Conservation (phyloP, 2,888 invertebrate species). For the Helicoverpa assulta region DNA sequence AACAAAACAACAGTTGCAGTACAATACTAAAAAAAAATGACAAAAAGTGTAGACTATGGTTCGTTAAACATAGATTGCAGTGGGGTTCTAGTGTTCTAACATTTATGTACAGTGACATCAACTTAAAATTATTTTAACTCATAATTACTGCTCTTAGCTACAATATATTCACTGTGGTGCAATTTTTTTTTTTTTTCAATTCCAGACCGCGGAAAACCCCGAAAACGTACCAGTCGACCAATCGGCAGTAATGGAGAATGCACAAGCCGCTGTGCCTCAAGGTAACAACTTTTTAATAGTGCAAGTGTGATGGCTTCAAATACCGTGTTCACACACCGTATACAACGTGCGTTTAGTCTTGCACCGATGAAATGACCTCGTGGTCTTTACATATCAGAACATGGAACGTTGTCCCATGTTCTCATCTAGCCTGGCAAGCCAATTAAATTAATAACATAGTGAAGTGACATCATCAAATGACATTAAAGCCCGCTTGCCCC, state of each 20-base stretch:
- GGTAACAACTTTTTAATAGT: conserved; percentile 66
- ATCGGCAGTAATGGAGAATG: conserved; percentile 72
- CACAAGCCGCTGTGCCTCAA: conserved; percentile 75
- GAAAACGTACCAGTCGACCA: conserved; percentile 78
- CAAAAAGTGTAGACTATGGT: no score
- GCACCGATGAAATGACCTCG: background rate
- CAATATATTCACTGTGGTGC: no score
- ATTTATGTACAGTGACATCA: no score
- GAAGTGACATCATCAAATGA: conserved; percentile 1
- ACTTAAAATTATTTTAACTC: background rate
- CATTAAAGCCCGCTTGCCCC: background rate
- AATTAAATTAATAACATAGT: background rate
- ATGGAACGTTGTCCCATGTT: conserved; percentile 1
- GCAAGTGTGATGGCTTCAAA: conserved; percentile 28
- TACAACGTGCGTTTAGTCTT: background rate
- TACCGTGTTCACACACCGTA: background rate
- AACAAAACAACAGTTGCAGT: no score
- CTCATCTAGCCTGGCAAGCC: background rate
- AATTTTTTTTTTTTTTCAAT: background rate
- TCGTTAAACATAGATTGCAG: no score
- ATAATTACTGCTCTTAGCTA: no score
- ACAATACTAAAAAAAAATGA: no score
- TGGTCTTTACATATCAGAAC: background rate
- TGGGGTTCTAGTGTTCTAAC: no score
- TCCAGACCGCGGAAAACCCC: conserved; percentile 76